These are phyloP conservation scores for Oscheius sp. DNA, from an alignment of 2,888 invertebrate species.

Conservation along the genomic window DNA sequence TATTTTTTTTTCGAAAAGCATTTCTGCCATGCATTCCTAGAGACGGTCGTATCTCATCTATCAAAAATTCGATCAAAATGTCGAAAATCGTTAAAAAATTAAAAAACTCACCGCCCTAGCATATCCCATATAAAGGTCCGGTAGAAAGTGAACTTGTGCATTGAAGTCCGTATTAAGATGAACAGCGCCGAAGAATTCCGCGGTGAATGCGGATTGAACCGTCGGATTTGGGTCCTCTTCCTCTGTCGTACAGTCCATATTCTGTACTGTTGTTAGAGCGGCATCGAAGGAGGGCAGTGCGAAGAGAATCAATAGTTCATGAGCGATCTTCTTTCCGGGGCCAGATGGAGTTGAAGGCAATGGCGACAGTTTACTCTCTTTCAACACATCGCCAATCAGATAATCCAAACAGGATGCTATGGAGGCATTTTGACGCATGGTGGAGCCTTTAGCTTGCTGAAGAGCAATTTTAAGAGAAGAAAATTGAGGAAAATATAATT, in stretches of 20 bases:
- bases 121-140: slow-evolving; percentile 94
- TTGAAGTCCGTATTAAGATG: slow-evolving; percentile 81
- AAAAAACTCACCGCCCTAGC: neutral
- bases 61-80: too few relatives aligned
- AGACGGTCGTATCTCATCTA: neutral
- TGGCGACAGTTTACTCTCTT: slow-evolving; percentile 33
- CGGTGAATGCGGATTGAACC: slow-evolving; percentile 90
- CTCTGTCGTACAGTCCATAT: slow-evolving; percentile 6
- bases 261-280: slow-evolving; percentile 43
- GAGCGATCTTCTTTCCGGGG: slow-evolving; percentile 33
- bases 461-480: too few relatives aligned
- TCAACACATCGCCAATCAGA: slow-evolving; percentile 52
- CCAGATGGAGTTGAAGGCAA: slow-evolving; percentile 25
- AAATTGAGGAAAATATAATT: too few relatives aligned
- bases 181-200: slow-evolving; percentile 97
- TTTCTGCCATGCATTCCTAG: too few relatives aligned
- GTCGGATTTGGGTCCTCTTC: slow-evolving; percentile 19
- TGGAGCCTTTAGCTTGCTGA: slow-evolving; percentile 19
- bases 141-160: slow-evolving; percentile 90
- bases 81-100: neutral
- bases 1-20: too few relatives aligned
- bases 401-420: slow-evolving; percentile 50
- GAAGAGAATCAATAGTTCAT: slow-evolving; percentile 61
- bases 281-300: slow-evolving; percentile 66
- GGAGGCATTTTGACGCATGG: slow-evolving; percentile 42